These are phyloP conservation scores for Conopomorpha cramerella DNA, from an alignment of 1,140 invertebrate genomes.

Conservation along the genomic window DNA sequence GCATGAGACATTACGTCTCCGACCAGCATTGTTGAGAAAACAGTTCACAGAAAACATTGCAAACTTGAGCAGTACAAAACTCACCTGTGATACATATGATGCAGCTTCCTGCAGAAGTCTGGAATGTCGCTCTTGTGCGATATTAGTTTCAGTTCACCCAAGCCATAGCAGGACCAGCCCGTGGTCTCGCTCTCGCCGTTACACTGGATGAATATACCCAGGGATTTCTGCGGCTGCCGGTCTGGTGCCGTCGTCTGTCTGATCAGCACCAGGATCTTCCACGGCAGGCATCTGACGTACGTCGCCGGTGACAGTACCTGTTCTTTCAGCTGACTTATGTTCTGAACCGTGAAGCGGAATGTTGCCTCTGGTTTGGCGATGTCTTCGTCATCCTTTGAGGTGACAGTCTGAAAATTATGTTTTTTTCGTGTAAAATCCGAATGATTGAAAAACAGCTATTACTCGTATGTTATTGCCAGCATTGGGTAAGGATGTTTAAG, in stretches of 20 bases:
- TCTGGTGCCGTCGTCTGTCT: slow-evolving; percentile 73
- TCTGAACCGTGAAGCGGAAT: slow-evolving; percentile 84
- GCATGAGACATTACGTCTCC: too few relatives aligned
- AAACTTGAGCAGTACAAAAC: slow-evolving; percentile 1
- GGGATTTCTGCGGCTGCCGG: slow-evolving; percentile 71
- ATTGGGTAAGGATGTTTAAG: too few relatives aligned
- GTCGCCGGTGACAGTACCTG: slow-evolving; percentile 87
- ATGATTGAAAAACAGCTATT: background rate
- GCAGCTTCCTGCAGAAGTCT: slow-evolving; percentile 72
- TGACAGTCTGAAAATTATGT: slow-evolving; percentile 25
- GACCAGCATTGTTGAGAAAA: too few relatives aligned
- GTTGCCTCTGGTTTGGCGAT: slow-evolving; percentile 92
- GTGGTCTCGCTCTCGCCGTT: slow-evolving; percentile 92
- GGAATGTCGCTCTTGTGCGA: slow-evolving; percentile 84
- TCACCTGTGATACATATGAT: slow-evolving; percentile 67
- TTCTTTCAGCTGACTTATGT: slow-evolving; percentile 90
- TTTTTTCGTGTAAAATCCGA: background rate
- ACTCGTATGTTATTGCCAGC: background rate
- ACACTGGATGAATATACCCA: slow-evolving; percentile 90
- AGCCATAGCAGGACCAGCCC: slow-evolving; percentile 96
- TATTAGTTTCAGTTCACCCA: slow-evolving; percentile 85
- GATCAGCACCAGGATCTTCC: slow-evolving; percentile 99
- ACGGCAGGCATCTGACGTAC: slow-evolving; percentile 93
- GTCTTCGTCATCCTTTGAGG: slow-evolving; percentile 71
- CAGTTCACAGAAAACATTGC: too few relatives aligned